Percentiles rank a stretch among this genome's conserved stretches.
Conservation (phyloP, 2,888 invertebrate species). For the Pristionchus fissidentatus region DNA sequence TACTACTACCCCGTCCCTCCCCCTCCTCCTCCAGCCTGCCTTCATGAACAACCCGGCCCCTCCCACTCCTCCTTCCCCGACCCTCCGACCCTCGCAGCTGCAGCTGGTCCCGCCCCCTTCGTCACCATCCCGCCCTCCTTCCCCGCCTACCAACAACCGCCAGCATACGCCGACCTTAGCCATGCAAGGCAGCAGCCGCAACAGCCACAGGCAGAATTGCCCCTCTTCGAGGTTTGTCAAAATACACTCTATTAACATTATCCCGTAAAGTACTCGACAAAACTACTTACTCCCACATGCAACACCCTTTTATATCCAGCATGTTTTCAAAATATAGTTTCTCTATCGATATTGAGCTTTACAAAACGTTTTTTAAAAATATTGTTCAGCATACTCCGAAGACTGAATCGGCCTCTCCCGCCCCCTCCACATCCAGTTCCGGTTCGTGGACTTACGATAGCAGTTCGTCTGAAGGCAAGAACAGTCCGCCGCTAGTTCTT, state of each 20-base stretch:
- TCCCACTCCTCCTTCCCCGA: not conserved
- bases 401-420: slow-evolving; percentile 8
- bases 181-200: not conserved
- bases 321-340: not conserved
- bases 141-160: slow-evolving; percentile 16
- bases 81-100: not conserved
- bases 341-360: not conserved
- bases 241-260: too few relatives aligned
- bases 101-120: not conserved
- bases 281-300: not conserved
- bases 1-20: slow-evolving; percentile 26
- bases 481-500: not conserved
- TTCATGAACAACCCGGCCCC: slow-evolving; percentile 9
- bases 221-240: not conserved
- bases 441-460: slow-evolving; percentile 2
- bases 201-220: not conserved
- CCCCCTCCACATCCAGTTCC: not conserved
- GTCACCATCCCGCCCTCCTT: not conserved
- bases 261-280: not conserved
- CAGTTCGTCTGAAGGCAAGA: not conserved
- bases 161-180: slow-evolving; percentile 1
- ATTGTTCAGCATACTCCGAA: not conserved
- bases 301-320: not conserved
- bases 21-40: slow-evolving; percentile 21
- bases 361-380: not conserved